Conservation (phyloP, 2,888 invertebrate species). For the Nomada goodeniana region DNA sequence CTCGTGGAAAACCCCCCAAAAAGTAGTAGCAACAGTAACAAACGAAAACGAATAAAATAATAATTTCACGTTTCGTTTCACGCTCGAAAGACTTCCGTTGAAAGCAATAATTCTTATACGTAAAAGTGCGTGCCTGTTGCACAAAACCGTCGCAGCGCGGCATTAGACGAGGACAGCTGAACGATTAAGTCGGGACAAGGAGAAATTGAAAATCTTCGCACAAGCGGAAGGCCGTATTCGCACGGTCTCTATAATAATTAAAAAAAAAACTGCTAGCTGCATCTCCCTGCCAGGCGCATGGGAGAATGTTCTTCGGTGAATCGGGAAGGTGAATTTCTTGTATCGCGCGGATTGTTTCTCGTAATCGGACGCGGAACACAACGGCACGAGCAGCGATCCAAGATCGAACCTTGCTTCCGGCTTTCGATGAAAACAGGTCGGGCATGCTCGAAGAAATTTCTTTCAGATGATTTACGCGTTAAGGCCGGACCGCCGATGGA, state of each 20-base stretch:
- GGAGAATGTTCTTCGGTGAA: neutral
- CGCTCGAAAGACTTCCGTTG: too few species aligned
- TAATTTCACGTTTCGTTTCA: too few species aligned
- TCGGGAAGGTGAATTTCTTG: conserved; percentile 11
- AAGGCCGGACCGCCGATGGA: conserved; percentile 43
- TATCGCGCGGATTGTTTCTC: conserved; percentile 16
- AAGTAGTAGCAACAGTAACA: too few species aligned
- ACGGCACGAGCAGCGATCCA: conserved; percentile 1
- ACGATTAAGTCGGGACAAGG: neutral
- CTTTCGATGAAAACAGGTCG: conserved; percentile 69
- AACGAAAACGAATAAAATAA: too few species aligned
- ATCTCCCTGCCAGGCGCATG: neutral
- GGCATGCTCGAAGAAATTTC: conserved; percentile 58
- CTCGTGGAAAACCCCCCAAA: too few species aligned
- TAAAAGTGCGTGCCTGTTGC: neutral
- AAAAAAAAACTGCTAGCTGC: neutral
- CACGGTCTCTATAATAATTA: too few species aligned
- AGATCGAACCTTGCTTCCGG: conserved; percentile 63
- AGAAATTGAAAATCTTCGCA: too few species aligned
- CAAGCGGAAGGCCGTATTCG: too few species aligned
- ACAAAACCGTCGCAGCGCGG: neutral
- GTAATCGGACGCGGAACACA: conserved; percentile 50
- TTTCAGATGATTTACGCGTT: conserved; percentile 66
- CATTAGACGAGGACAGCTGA: neutral
- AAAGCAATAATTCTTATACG: too few species aligned